phyloP scores from a whole-genome alignment of 2,113 vertebrate species.

The Cinclus cinclus region DNA sequence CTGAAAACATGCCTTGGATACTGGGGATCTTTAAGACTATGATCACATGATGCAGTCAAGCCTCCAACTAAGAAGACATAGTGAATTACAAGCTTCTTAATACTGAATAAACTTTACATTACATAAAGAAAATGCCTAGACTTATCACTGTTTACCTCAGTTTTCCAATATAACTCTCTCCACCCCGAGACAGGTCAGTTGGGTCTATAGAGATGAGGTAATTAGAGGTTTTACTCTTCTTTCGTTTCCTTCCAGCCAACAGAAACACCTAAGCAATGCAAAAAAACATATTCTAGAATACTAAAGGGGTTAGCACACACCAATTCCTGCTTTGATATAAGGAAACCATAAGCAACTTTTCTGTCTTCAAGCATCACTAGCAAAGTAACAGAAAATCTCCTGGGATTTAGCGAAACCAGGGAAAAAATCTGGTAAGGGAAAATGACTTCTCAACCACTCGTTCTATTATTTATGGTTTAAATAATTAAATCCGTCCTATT shows the following conservation, averaged over 20 bases:
- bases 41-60: neutral
- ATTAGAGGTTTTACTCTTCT: slow-evolving; percentile 99
- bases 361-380: neutral
- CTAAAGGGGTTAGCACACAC: neutral
- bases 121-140: neutral
- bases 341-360: neutral
- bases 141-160: slow-evolving; percentile 79
- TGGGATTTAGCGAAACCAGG: slow-evolving; percentile 8
- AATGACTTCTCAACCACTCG: neutral
- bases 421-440: neutral
- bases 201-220: slow-evolving; percentile 99
- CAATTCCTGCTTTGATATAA: neutral
- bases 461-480: slow-evolving; percentile 50
- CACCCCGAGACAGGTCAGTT: slow-evolving; percentile 95
- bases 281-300: neutral
- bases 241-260: slow-evolving; percentile 95
- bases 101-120: neutral
- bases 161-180: slow-evolving; percentile 98
- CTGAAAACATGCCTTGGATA: neutral
- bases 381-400: neutral
- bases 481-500: slow-evolving; percentile 45
- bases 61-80: neutral
- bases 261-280: slow-evolving; percentile 86
- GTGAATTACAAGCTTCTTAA: neutral
- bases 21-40: neutral